Percentiles rank a stretch among this genome's conserved stretches.
Evolutionary conservation across 1,140 invertebrate species (phyloP).

Genomic region (Nomia melanderi): DNA sequence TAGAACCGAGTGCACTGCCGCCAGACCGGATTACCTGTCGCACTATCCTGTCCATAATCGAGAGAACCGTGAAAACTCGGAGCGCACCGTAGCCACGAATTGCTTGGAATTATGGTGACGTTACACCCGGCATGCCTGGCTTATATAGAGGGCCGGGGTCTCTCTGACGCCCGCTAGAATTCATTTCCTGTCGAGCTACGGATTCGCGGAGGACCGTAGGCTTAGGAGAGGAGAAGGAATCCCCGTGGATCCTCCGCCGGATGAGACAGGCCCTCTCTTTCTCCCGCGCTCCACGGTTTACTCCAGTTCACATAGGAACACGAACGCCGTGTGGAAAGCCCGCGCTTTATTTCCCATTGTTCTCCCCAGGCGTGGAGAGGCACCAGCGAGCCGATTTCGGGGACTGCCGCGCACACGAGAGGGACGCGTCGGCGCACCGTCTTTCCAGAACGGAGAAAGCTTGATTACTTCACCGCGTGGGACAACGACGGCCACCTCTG

Average conservation of each 20-base stretch:
- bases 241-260: conserved; percentile 4
- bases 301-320: conserved; percentile 69
- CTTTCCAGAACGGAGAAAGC: conserved; percentile 71
- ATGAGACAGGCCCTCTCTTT: not conserved
- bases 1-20: not conserved
- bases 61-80: conserved; percentile 30
- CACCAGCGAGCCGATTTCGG: conserved; percentile 67
- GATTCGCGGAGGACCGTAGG: conserved; percentile 1
- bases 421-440: conserved; percentile 8
- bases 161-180: conserved; percentile 53
- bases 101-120: conserved; percentile 68
- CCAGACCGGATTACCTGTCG: conserved; percentile 73
- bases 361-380: conserved; percentile 31
- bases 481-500: conserved; percentile 56
- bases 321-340: conserved; percentile 68
- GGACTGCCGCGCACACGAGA: conserved; percentile 34
- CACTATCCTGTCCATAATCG: conserved; percentile 70
- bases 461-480: conserved; percentile 77
- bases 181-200: conserved; percentile 54
- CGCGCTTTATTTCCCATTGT: conserved; percentile 76
- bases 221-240: not conserved
- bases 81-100: conserved; percentile 60
- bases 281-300: not conserved
- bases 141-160: conserved; percentile 70
- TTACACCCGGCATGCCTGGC: conserved; percentile 52